A percentile compares a stretch with the other conserved stretches of the same genome.
These are phyloP conservation scores for Ichneumon xanthorius DNA, from an alignment of 2,888 invertebrate genomes.

Conservation along the genomic window DNA sequence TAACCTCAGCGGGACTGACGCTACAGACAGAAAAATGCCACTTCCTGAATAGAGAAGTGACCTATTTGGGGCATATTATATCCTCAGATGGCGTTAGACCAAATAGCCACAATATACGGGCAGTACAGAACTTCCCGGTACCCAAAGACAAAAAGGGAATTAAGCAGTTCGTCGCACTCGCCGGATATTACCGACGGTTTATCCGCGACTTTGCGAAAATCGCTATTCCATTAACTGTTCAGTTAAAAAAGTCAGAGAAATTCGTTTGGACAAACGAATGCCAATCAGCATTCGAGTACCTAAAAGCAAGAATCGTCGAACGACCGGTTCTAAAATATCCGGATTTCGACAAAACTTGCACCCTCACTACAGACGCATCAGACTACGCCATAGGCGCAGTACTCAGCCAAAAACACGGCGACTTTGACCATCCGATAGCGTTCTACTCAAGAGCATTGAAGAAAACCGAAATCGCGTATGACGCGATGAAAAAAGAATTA, in stretches of 20 bases:
- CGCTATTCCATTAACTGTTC: conserved; percentile 29
- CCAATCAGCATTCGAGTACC: conserved; percentile 42
- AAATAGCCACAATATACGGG: conserved; percentile 37
- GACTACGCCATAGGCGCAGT: too few relatives aligned
- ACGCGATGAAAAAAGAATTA: too few relatives aligned
- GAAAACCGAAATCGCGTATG: too few relatives aligned
- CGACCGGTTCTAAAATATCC: too few relatives aligned
- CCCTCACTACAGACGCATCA: too few relatives aligned
- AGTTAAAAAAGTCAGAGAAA: conserved; percentile 37
- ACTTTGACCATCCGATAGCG: too few relatives aligned
- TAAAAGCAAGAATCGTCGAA: too few relatives aligned
- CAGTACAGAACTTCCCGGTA: conserved; percentile 55
- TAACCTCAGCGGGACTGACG: conserved; percentile 24
- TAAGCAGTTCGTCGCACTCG: neutral
- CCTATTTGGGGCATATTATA: conserved; percentile 62
- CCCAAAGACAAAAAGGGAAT: too few relatives aligned
- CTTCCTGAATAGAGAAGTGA: conserved; percentile 49
- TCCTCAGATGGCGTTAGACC: conserved; percentile 18
- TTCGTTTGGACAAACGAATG: conserved; percentile 54
- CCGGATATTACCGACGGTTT: neutral
- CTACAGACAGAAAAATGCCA: conserved; percentile 53
- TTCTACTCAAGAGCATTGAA: too few relatives aligned
- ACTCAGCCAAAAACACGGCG: too few relatives aligned
- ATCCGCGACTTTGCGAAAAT: neutral
- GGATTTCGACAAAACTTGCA: too few relatives aligned